Percentiles rank a stretch among this genome's conserved stretches.
Evolutionary conservation across 2,888 invertebrate genomes (phyloP).

Genomic region (Thelaira solivaga): DNA sequence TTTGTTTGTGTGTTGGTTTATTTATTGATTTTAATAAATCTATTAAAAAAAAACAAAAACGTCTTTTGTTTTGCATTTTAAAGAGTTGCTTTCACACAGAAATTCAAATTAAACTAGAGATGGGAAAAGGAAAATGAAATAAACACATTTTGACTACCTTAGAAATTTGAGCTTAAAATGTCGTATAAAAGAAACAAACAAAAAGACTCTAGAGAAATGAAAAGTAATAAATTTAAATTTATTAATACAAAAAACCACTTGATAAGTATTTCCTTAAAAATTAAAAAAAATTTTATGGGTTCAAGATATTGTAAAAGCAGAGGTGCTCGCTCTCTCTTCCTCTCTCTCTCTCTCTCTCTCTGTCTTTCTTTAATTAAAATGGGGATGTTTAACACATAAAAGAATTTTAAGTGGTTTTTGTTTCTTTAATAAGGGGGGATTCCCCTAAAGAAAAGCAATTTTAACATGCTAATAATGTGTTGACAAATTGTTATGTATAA

Average conservation of each 20-base stretch:
- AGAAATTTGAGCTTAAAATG: constrained; percentile 41
- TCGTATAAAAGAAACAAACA: too few species aligned
- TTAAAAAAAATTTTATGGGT: not conserved
- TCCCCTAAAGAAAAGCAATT: constrained; percentile 5
- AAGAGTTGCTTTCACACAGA: constrained; percentile 53
- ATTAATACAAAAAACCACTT: constrained; percentile 54
- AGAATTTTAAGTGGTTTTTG: constrained; percentile 30
- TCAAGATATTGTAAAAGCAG: not conserved
- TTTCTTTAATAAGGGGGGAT: constrained; percentile 16
- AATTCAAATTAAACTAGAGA: not conserved
- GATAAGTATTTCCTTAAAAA: constrained; percentile 44
- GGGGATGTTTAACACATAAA: constrained; percentile 32
- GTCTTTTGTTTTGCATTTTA: not conserved
- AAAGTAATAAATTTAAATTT: constrained; percentile 50
- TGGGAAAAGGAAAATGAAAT: not conserved
- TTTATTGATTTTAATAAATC: constrained; percentile 31
- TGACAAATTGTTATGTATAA: constrained; percentile 60
- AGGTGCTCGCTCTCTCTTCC: too few species aligned
- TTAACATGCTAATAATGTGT: constrained; percentile 57
- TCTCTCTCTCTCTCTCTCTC: too few species aligned
- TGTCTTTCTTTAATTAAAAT: not conserved
- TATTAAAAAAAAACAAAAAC: not conserved
- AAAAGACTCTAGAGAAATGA: constrained; percentile 36
- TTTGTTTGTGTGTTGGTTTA: too few species aligned
- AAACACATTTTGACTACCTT: constrained; percentile 25